Evolutionary conservation across 2,888 invertebrate genomes (phyloP).

Genomic region (Watsonalla cultraria): DNA sequence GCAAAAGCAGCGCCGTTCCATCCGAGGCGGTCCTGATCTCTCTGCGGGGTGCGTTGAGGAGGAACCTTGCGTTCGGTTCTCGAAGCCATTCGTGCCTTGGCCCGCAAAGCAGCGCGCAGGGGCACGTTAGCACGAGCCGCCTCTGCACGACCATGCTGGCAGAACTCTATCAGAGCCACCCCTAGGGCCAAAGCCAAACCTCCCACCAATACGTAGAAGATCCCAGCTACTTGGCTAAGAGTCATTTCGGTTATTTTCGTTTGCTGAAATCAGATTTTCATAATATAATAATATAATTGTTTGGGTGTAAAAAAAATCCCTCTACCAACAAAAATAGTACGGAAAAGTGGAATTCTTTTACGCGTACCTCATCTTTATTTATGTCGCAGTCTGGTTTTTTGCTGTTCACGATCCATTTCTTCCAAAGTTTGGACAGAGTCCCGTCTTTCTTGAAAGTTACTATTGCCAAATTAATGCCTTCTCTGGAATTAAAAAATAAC

Average conservation of each 20-base stretch:
- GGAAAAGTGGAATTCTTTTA: neutral
- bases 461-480: conserved; percentile 95
- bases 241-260: conserved; percentile 88
- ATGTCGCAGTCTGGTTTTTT: conserved; percentile 45
- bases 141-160: conserved; percentile 90
- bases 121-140: conserved; percentile 89
- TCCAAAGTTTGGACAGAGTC: conserved; percentile 92
- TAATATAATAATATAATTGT: neutral
- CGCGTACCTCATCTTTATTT: conserved; percentile 39
- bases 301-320: neutral
- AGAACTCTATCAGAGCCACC: conserved; percentile 95
- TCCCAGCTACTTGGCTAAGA: conserved; percentile 96
- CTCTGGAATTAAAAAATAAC: conserved; percentile 79
- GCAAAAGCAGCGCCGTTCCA: conserved; percentile 72
- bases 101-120: conserved; percentile 89
- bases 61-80: conserved; percentile 34
- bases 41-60: conserved; percentile 40
- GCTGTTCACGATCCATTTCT: conserved; percentile 87
- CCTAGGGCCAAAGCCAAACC: conserved; percentile 93
- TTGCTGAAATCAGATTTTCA: conserved; percentile 73
- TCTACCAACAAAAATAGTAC: too few species aligned
- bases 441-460: conserved; percentile 94
- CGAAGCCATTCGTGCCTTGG: conserved; percentile 82
- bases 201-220: conserved; percentile 97
- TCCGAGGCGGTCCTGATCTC: conserved; percentile 64